Evolutionary conservation across 2,888 invertebrate species (phyloP).

Genomic region (Chirona hameri): DNA sequence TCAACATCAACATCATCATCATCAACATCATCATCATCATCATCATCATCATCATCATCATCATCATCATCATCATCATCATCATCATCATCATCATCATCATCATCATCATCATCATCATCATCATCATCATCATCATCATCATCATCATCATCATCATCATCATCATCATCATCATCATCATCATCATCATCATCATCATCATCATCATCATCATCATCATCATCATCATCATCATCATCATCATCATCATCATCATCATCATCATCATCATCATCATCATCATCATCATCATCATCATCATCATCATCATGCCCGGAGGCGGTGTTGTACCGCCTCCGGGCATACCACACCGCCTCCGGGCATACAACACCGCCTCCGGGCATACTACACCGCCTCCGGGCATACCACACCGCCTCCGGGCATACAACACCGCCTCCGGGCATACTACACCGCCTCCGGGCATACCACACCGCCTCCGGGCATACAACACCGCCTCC

Average conservation of each 20-base stretch:
- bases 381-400: too few species aligned
- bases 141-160: slow-evolving; percentile 22
- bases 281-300: slow-evolving; percentile 12
- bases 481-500: too few species aligned
- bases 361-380: too few species aligned
- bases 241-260: slow-evolving; percentile 22
- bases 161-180: slow-evolving; percentile 22
- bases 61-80: slow-evolving; percentile 22
- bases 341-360: too few species aligned
- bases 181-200: slow-evolving; percentile 22
- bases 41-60: slow-evolving; percentile 22
- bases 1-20: slow-evolving; percentile 7
- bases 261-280: slow-evolving; percentile 22
- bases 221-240: slow-evolving; percentile 22
- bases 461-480: too few species aligned
- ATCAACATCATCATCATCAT: slow-evolving; percentile 12
- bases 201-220: slow-evolving; percentile 22
- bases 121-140: slow-evolving; percentile 22
- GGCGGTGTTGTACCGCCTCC: too few species aligned
- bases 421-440: too few species aligned
- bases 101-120: slow-evolving; percentile 22
- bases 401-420: too few species aligned
- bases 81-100: slow-evolving; percentile 11
- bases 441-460: too few species aligned
- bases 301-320: slow-evolving; percentile 10